These are phyloP conservation scores for Drosophila nigritarsus DNA, from an alignment of 2,888 invertebrate genomes.

Conservation along the genomic window DNA sequence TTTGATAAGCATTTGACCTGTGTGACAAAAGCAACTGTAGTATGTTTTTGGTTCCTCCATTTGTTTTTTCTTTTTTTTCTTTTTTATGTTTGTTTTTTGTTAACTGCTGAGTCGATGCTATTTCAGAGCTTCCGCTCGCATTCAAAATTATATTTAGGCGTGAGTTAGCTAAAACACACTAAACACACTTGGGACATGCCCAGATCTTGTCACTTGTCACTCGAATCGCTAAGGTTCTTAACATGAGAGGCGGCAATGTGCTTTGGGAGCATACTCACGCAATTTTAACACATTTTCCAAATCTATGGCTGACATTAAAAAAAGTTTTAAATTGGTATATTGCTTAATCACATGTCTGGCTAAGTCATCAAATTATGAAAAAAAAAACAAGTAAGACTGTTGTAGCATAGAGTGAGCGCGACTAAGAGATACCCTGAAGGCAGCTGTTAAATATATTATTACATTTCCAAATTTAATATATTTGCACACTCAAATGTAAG, in stretches of 20 bases:
- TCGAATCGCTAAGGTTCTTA: constrained; percentile 9
- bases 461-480: neutral
- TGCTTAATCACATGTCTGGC: neutral
- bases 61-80: constrained; percentile 7
- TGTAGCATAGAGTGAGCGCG: neutral
- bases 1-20: constrained; percentile 74
- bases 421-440: neutral
- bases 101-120: constrained; percentile 63
- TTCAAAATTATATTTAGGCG: constrained; percentile 22
- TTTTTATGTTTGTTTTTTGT: constrained; percentile 37
- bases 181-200: constrained; percentile 51
- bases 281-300: constrained; percentile 13
- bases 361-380: constrained; percentile 1
- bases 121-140: constrained; percentile 61
- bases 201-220: constrained; percentile 10
- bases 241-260: constrained; percentile 9
- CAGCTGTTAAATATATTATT: neutral
- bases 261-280: constrained; percentile 28
- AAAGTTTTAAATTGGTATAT: neutral
- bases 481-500: neutral
- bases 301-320: constrained; percentile 6
- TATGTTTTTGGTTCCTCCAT: constrained; percentile 4
- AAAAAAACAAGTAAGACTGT: neutral
- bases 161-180: neutral
- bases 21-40: constrained; percentile 28